Percentiles rank a stretch among this genome's conserved stretches.
These are phyloP conservation scores for Patella depressa DNA, from an alignment of 2,888 invertebrate species.

Conservation along the genomic window DNA sequence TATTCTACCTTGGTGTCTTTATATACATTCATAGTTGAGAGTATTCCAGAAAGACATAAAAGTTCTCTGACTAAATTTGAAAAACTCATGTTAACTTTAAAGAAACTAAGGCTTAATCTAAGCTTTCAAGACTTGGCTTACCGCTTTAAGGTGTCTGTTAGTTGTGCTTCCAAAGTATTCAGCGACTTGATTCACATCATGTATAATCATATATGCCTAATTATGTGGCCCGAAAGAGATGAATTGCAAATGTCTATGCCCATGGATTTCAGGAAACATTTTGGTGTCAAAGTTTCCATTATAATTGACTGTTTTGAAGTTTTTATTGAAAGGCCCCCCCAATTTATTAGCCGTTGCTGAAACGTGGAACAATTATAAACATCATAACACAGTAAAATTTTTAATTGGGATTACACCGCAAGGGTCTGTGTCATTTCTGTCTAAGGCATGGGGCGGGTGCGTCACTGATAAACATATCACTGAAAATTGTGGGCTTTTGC, in stretches of 20 bases:
- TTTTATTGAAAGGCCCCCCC: conserved; percentile 35
- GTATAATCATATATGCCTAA: too few relatives aligned
- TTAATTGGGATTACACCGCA: conserved; percentile 50
- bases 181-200: too few relatives aligned
- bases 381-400: conserved; percentile 47
- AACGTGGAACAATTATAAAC: conserved; percentile 46
- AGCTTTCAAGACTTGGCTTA: background rate
- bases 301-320: conserved; percentile 37
- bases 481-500: conserved; percentile 39
- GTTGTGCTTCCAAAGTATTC: too few relatives aligned
- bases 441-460: conserved; percentile 37
- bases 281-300: conserved; percentile 24
- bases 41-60: background rate
- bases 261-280: conserved; percentile 20
- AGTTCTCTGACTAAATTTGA: background rate
- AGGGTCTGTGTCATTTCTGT: conserved; percentile 43
- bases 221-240: conserved; percentile 19
- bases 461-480: conserved; percentile 49
- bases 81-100: background rate
- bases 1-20: background rate
- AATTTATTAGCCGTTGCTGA: conserved; percentile 37
- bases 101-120: background rate
- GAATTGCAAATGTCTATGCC: conserved; percentile 22
- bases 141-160: background rate
- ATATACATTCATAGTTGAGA: background rate